Percentiles rank a stretch among this genome's conserved stretches.
These are phyloP conservation scores for Seriola aureovittata DNA, from an alignment of 2,113 vertebrate genomes.

Conservation along the genomic window DNA sequence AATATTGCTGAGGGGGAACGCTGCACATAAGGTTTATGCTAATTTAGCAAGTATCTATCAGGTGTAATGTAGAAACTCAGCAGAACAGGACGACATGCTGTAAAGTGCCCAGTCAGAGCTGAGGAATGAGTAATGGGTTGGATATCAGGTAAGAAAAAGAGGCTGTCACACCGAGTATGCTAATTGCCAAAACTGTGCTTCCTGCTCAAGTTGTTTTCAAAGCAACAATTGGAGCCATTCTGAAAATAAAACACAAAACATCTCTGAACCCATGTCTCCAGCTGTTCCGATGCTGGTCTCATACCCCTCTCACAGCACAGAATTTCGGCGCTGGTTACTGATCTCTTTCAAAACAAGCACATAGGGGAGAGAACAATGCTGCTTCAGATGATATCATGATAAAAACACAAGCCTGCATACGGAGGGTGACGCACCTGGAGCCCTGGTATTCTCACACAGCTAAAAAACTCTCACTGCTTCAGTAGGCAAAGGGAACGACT, in stretches of 20 bases:
- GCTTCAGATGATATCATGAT: background rate
- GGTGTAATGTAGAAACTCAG: slow-evolving; percentile 49
- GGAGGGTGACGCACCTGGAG: background rate
- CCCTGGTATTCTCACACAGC: background rate
- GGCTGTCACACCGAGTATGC: background rate
- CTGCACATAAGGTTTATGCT: slow-evolving; percentile 43
- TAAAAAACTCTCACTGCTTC: background rate
- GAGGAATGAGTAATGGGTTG: slow-evolving; percentile 34
- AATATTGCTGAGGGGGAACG: slow-evolving; percentile 41
- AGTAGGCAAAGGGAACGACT: background rate
- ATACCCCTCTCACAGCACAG: background rate
- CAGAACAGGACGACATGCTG: slow-evolving; percentile 26
- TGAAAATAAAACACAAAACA: background rate
- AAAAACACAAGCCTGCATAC: background rate
- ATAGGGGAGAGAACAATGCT: background rate
- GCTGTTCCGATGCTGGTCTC: background rate
- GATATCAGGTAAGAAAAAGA: slow-evolving; percentile 17
- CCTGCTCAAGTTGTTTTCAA: background rate
- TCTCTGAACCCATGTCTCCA: background rate
- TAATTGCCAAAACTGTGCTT: background rate
- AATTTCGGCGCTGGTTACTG: background rate
- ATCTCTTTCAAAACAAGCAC: background rate
- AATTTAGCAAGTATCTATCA: slow-evolving; percentile 62
- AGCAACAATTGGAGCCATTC: background rate
- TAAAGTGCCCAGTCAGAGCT: slow-evolving; percentile 54